Evolutionary conservation across 2,797 vertebrate species (phyloP), one percentile per base, ranked within the genome.

Genomic region (Cryptoprocta ferox): DNA sequence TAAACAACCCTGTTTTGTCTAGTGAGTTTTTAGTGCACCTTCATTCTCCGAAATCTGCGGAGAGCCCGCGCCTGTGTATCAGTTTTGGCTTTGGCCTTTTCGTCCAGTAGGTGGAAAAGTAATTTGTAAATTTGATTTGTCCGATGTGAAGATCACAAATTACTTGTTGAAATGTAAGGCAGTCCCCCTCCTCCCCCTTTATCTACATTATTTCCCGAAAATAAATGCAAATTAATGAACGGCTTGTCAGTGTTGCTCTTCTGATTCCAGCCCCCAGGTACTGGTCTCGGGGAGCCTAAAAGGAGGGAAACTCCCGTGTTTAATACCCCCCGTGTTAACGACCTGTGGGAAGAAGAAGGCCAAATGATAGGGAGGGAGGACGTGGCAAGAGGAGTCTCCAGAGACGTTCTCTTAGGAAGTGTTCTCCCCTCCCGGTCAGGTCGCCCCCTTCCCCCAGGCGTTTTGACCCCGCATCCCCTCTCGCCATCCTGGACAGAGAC

Each of bases 1-100:
- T 81, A 63, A 93, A 75, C 86, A 86, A 6, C 56, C 84, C 80
- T 30, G 98, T 97, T 97, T 94, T 93, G 98, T 97, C 96, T 96
- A 96, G 98, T 98, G 98, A 96, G 95, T 96, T 96, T 92, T 95
- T 97, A 97, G 97, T 96, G 98, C 97, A 78, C 94, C 97, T 96
- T 97, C 96, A 32, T 89, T 88, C 97, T 95, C 91, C 48, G 48
- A 97, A 89, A 96, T 86, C 56, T 84, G 70, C 84, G 97, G 97
- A 95, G 98, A 99, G 98, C 99, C 99, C 99, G 99, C 99, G 97
- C 97, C 98, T 98, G 95, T 96, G 98, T 99, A 98, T 98, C 98
- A 97, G 92, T 98, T 98, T 98, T 98, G 98, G 98, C 98, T 98
- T 98, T 98, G 94, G 97, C 98, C 95, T 73, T 95, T 98, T 98